Base-by-base conservation (phyloP, 2,888 invertebrate species). In the Chrysina gloriosa region DNA sequence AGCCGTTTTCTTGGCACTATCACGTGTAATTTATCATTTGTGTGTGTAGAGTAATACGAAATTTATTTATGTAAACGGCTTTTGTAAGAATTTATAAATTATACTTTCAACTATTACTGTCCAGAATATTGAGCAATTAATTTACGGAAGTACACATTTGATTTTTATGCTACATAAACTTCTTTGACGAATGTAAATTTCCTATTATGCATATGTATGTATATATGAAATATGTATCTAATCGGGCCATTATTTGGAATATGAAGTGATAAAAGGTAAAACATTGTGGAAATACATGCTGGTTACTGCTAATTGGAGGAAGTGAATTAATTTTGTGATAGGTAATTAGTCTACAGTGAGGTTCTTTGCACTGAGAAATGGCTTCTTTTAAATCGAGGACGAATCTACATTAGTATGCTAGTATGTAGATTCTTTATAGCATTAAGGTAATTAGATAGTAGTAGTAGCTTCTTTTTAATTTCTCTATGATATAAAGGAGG, bases 1-100 rank as follows among this genome's bases (percentile, higher is more conserved):
- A 39, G 36, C 58, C 5, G 14, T 58, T 23, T 58, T 42, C 58
- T 39, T 58, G 58, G 58, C 58, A 58, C 5, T 39, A 39, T 58
- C 58, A 25, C 36, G 6, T 58, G 58, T 23, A 58, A 58, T 58
- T 58, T 58, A 58, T 58, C 36, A 58, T 58, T 58, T 25, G 6
- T 58, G 25, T 39, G 42, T 58, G 31, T 47, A 47, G n/a, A 16
- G 23, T 25, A 58, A 25, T 58, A 39, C 16, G 14, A 25, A 39
- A 5, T 1, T 39, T 58, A 39, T 34, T 36, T 36, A 36, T 39
- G 31, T 39, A 29, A 50, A 50, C 29, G 27, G 27, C 16, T 25
- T 50, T 14, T 1, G 29, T 16, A 29, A 27, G 27, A 27, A 58
- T 39, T 39, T 39, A 58, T 58, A 58, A 58, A 23, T 58, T 58